These are phyloP conservation scores for Kradibia gibbosae DNA, from an alignment of 1,140 invertebrate species.

Conservation along the genomic window DNA sequence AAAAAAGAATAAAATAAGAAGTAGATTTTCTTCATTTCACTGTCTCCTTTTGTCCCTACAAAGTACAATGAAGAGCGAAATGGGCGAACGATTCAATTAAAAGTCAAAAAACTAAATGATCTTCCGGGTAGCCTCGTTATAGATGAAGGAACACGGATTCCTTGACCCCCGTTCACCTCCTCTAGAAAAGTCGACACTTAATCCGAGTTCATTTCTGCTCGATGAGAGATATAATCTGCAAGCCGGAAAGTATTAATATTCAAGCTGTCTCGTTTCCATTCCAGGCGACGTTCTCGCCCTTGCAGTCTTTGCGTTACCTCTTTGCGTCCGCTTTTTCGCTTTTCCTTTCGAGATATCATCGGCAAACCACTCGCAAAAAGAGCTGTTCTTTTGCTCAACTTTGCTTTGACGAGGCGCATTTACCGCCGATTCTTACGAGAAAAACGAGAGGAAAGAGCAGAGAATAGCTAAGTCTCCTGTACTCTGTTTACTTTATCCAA, in stretches of 20 bases:
- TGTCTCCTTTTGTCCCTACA: neutral
- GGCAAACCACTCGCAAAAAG: conserved; percentile 33
- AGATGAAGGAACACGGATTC: neutral
- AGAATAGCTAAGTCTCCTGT: neutral
- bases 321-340: conserved; percentile 5
- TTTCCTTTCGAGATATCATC: conserved; percentile 46
- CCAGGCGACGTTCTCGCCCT: neutral
- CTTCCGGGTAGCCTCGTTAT: neutral
- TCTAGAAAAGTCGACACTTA: conserved; percentile 38
- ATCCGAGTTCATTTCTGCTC: conserved; percentile 31
- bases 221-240: conserved; percentile 43
- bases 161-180: neutral
- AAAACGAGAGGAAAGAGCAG: neutral
- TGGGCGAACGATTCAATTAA: conserved; percentile 40
- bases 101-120: conserved; percentile 37
- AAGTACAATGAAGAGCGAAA: conserved; percentile 25
- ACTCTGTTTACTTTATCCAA: neutral
- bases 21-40: conserved; percentile 33
- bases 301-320: neutral
- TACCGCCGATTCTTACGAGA: neutral
- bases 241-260: conserved; percentile 47
- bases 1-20: neutral
- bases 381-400: neutral
- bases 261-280: conserved; percentile 34
- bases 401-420: neutral